Conservation (phyloP, 2,113 vertebrate genomes). For the Dromas ardeola region DNA sequence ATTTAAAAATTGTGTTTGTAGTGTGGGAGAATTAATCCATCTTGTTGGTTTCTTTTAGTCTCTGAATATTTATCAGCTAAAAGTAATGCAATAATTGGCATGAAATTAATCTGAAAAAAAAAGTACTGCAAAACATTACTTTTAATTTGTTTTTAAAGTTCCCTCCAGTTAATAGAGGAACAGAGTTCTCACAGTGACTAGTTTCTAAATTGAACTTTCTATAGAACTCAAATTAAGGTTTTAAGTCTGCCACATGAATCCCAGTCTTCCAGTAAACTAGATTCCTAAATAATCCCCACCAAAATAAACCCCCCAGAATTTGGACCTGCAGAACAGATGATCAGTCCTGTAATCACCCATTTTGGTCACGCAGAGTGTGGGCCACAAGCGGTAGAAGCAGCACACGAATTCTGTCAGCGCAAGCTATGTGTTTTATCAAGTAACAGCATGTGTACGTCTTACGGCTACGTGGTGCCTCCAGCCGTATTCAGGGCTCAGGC, state of each 20-base stretch:
- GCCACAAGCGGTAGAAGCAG: background rate
- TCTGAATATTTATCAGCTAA: conserved; percentile 76
- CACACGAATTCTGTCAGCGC: background rate
- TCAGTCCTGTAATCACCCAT: background rate
- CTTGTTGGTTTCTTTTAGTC: conserved; percentile 64
- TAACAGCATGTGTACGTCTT: background rate
- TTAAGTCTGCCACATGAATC: background rate
- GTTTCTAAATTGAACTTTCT: conserved; percentile 50
- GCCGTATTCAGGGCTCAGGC: rapidly evolving
- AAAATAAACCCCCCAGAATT: background rate
- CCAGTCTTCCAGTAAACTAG: background rate
- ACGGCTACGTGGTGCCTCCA: background rate
- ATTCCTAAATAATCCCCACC: background rate
- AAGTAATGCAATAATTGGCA: conserved; percentile 73
- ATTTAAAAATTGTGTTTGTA: conserved; percentile 69
- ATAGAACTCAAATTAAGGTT: background rate
- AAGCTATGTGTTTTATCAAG: background rate
- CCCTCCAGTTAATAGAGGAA: conserved; percentile 27
- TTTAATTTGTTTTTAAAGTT: conserved; percentile 57
- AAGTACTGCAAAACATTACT: conserved; percentile 54
- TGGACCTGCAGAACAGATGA: background rate
- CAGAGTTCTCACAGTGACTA: background rate
- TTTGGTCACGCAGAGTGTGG: background rate
- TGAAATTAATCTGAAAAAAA: conserved; percentile 67
- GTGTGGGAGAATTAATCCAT: conserved; percentile 71